phyloP scores from a whole-genome alignment of 2,888 invertebrate species.

The Ochlodes sylvanus region DNA sequence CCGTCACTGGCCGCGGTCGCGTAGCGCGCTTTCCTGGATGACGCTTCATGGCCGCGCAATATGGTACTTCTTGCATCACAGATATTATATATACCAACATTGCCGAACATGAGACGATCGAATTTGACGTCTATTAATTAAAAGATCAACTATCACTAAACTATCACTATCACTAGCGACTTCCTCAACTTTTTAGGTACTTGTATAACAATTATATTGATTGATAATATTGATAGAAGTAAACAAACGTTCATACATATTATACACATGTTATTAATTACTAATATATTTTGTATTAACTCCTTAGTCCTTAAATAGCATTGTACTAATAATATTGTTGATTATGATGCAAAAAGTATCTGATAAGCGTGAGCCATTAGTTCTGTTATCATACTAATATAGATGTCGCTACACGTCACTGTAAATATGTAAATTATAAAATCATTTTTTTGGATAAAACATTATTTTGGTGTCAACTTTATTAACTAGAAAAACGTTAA shows the following conservation, averaged over 20 bases:
- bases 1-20: constrained; percentile 36
- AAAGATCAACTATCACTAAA: too few species aligned
- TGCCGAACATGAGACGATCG: too few species aligned
- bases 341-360: constrained; percentile 22
- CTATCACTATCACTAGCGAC: too few species aligned
- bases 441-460: background rate
- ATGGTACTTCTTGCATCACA: constrained; percentile 14
- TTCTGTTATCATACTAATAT: constrained; percentile 21
- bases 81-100: too few species aligned
- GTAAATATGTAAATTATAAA: constrained; percentile 11
- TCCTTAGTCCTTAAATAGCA: too few species aligned
- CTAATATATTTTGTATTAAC: too few species aligned
- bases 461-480: background rate
- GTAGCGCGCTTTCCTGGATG: constrained; percentile 34
- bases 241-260: too few species aligned
- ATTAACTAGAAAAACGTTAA: background rate
- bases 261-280: too few species aligned
- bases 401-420: constrained; percentile 24
- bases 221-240: too few species aligned
- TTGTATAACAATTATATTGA: too few species aligned
- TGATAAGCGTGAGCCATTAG: constrained; percentile 23
- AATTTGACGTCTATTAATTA: too few species aligned
- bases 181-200: too few species aligned
- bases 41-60: constrained; percentile 16
- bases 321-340: background rate